phyloP scores from a whole-genome alignment of 2,797 vertebrate genomes.

The Pteronotus mesoamericanus region DNA sequence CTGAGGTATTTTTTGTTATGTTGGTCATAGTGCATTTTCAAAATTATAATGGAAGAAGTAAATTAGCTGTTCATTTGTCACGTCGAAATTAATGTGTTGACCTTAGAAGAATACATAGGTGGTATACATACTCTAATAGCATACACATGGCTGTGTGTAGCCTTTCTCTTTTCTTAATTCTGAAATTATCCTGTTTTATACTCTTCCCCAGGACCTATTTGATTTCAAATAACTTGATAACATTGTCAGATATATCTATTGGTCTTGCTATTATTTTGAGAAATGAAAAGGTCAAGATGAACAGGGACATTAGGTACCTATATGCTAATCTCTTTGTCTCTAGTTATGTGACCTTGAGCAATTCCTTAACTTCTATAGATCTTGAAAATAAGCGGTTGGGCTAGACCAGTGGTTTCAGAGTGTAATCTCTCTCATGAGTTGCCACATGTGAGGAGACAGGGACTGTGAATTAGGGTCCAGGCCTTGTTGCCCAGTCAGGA shows the following conservation, averaged over 20 bases:
- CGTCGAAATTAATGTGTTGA: background rate
- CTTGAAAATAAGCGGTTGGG: background rate
- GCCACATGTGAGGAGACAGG: background rate
- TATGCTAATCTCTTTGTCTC: background rate
- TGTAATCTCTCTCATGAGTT: background rate
- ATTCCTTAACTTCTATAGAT: background rate
- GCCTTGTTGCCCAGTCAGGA: background rate
- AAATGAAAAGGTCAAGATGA: background rate
- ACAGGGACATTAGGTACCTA: background rate
- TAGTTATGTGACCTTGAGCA: background rate
- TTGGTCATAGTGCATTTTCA: background rate
- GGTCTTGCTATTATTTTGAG: conserved; percentile 23
- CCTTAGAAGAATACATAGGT: background rate
- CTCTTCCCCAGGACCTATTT: background rate
- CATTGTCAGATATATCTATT: background rate
- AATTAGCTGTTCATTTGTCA: background rate
- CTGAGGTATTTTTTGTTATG: background rate
- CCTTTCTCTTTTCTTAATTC: background rate
- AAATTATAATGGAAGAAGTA: background rate
- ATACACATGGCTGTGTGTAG: background rate
- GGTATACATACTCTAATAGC: background rate
- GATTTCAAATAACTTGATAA: background rate
- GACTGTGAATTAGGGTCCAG: background rate
- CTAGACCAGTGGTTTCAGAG: background rate
- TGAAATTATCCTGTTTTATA: background rate